Conservation (phyloP, 2,888 invertebrate genomes). For the Argyra leucocephala region DNA sequence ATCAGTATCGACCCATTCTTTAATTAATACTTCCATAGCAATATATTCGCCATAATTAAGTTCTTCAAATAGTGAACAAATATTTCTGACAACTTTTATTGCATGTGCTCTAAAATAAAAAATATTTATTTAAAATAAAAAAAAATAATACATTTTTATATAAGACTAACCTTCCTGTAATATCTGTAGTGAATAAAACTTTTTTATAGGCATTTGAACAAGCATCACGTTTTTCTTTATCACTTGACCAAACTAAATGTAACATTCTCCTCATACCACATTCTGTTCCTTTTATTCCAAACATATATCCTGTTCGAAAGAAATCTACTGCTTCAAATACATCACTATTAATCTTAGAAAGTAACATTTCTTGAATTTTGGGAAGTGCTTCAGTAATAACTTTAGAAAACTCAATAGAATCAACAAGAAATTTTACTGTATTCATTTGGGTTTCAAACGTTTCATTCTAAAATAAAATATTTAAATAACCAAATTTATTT, state of each 20-base stretch:
- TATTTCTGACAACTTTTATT: constrained; percentile 49
- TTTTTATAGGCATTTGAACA: constrained; percentile 66
- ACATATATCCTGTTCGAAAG: constrained; percentile 70
- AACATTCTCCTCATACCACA: constrained; percentile 67
- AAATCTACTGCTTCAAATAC: constrained; percentile 83
- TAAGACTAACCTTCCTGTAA: constrained; percentile 30
- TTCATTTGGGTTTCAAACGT: constrained; percentile 52
- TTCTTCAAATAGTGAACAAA: constrained; percentile 48
- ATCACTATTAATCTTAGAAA: constrained; percentile 65
- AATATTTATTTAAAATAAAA: constrained; percentile 7
- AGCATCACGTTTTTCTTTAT: constrained; percentile 61
- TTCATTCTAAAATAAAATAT: constrained; percentile 39
- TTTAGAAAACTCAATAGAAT: constrained; percentile 48
- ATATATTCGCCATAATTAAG: constrained; percentile 52
- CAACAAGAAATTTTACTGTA: constrained; percentile 63
- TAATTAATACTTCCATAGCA: constrained; percentile 53
- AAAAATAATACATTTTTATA: background rate
- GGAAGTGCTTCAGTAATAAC: constrained; percentile 44
- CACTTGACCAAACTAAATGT: constrained; percentile 69
- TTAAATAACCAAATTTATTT: background rate
- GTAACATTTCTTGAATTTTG: constrained; percentile 62
- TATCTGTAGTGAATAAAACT: constrained; percentile 41
- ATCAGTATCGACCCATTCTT: constrained; percentile 52
- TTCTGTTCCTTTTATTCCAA: constrained; percentile 64
- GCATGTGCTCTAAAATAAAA: constrained; percentile 44